Evolutionary conservation across 2,888 invertebrate species (phyloP).

Genomic region (Caenorhabditis panamensis): DNA sequence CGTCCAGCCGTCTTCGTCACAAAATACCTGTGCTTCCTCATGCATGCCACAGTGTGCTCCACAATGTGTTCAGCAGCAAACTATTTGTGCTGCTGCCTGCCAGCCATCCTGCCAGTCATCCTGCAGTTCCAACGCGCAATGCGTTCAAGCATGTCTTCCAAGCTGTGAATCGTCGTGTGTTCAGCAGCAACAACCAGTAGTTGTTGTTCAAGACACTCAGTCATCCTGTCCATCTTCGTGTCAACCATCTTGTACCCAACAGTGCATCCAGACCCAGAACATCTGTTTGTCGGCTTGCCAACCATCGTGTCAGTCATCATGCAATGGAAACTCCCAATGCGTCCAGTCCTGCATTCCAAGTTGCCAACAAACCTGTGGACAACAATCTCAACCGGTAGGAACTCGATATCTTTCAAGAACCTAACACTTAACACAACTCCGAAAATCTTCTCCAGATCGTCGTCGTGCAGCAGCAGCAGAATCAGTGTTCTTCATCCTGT

Average conservation of each 20-base stretch:
- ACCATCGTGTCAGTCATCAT: slow-evolving; percentile 71
- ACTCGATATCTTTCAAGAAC: neutral
- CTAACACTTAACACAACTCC: neutral
- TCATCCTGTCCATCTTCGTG: slow-evolving; percentile 61
- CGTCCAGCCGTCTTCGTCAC: slow-evolving; percentile 55
- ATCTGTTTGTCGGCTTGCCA: slow-evolving; percentile 74
- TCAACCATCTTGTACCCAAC: slow-evolving; percentile 68
- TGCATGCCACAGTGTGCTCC: slow-evolving; percentile 73
- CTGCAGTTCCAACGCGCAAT: slow-evolving; percentile 75
- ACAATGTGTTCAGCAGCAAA: slow-evolving; percentile 74
- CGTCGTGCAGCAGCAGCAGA: slow-evolving; percentile 61
- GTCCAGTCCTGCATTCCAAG: slow-evolving; percentile 75
- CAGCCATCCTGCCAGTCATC: slow-evolving; percentile 72
- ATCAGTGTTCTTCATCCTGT: slow-evolving; percentile 63
- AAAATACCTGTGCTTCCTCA: slow-evolving; percentile 49
- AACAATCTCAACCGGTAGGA: slow-evolving; percentile 58
- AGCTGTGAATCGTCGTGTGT: slow-evolving; percentile 75
- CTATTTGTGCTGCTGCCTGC: slow-evolving; percentile 72
- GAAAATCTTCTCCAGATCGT: slow-evolving; percentile 46
- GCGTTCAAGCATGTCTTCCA: slow-evolving; percentile 76
- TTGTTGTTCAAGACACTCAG: slow-evolving; percentile 45
- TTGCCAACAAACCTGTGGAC: slow-evolving; percentile 75
- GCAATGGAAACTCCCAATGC: slow-evolving; percentile 75
- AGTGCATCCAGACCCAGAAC: slow-evolving; percentile 73
- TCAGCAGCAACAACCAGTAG: slow-evolving; percentile 64